Percentiles rank a stretch among this genome's conserved stretches.
Evolutionary conservation across 2,113 vertebrate genomes (phyloP).

Genomic region (Tragelaphus scriptus): DNA sequence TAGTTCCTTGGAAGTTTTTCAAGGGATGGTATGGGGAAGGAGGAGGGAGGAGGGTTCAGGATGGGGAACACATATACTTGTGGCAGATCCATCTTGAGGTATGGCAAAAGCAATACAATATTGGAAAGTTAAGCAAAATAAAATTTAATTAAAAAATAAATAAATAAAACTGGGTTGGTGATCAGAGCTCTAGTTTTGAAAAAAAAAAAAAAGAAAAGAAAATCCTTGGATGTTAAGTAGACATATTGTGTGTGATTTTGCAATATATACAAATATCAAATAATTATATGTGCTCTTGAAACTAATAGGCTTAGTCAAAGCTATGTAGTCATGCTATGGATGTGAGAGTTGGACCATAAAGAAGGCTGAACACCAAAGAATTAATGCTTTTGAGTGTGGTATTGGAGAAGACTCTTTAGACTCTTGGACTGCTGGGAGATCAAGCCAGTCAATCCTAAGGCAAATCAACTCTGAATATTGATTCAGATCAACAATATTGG

Average conservation of each 20-base stretch:
- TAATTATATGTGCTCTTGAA: not conserved
- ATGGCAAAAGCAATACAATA: no score
- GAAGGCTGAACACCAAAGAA: not conserved
- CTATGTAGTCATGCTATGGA: not conserved
- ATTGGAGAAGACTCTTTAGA: not conserved
- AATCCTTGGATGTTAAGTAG: not conserved
- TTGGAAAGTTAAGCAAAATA: no score
- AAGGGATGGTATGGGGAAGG: no score
- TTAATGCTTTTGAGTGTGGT: not conserved
- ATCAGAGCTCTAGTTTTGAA: not conserved
- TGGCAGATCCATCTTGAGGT: no score
- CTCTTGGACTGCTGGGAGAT: not conserved
- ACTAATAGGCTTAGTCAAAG: not conserved
- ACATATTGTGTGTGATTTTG: not conserved
- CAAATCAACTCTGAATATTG: not conserved
- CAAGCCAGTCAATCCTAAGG: not conserved
- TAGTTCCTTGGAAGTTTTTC: not conserved
- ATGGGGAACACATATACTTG: no score
- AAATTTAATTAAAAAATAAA: no score
- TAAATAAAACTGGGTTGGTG: no score
- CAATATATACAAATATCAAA: not conserved
- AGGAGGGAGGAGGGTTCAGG: no score
- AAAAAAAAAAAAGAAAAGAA: slow-evolving; percentile 6
- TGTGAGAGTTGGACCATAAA: not conserved
- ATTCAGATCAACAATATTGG: not conserved